A percentile compares a stretch with the other conserved stretches of the same genome.
Evolutionary conservation across 2,888 invertebrate species (phyloP).

Genomic region (Carpatolechia fugitivella): DNA sequence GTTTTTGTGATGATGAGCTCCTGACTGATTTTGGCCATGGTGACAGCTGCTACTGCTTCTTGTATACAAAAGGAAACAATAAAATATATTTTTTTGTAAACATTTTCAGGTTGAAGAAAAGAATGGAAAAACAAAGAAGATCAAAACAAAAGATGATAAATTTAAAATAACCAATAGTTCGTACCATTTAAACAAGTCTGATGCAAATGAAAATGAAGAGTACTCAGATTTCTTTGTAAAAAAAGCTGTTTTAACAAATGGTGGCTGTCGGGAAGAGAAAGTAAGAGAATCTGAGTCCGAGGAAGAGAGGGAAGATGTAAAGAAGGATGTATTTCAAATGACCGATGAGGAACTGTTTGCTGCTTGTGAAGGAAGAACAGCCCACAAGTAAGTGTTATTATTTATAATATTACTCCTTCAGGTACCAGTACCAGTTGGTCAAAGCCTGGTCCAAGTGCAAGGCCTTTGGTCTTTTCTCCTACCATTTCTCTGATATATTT

Average conservation of each 20-base stretch:
- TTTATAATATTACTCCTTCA: no score
- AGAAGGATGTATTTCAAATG: slow-evolving; percentile 58
- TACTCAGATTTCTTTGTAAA: slow-evolving; percentile 62
- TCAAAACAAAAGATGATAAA: slow-evolving; percentile 51
- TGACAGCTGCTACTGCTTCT: no score
- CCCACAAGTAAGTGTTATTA: slow-evolving; percentile 84
- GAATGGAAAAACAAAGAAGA: slow-evolving; percentile 65
- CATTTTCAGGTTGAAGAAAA: slow-evolving; percentile 56
- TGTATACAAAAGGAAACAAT: no score
- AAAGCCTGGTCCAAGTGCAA: no score
- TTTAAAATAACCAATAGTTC: slow-evolving; percentile 64
- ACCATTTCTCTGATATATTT: no score
- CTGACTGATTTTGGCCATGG: no score
- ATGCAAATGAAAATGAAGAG: slow-evolving; percentile 37
- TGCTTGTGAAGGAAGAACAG: slow-evolving; percentile 89
- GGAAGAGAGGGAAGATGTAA: slow-evolving; percentile 39
- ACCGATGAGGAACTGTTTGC: slow-evolving; percentile 89
- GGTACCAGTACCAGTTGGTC: no score
- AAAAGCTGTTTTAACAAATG: slow-evolving; percentile 55
- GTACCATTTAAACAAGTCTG: slow-evolving; percentile 54
- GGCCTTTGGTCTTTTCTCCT: no score
- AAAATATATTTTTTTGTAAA: neutral
- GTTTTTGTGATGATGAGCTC: no score
- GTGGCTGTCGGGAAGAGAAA: slow-evolving; percentile 47
- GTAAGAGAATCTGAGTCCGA: slow-evolving; percentile 41